A percentile compares a stretch with the other conserved stretches of the same genome.
Conservation (phyloP, 2,113 vertebrate genomes). For the Phaethornis superciliosus region DNA sequence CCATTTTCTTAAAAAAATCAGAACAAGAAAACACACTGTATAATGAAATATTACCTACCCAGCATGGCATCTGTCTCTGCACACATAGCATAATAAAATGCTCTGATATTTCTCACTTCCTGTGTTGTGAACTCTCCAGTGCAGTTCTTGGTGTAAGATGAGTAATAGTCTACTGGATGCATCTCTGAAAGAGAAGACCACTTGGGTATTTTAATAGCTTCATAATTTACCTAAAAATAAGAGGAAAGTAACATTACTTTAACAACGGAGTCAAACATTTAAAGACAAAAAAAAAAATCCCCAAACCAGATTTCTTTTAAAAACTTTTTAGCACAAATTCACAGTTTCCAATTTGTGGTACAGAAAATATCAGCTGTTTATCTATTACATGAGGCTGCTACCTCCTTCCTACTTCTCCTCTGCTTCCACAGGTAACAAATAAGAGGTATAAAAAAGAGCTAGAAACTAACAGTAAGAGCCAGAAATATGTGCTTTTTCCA, state of each 20-base stretch:
- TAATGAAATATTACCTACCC: conserved; percentile 77
- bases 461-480: background rate
- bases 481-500: background rate
- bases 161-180: conserved; percentile 94
- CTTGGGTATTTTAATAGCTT: conserved; percentile 86
- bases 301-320: background rate
- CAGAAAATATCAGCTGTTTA: background rate
- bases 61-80: conserved; percentile 95
- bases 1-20: background rate
- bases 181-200: conserved; percentile 87
- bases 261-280: background rate
- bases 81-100: conserved; percentile 98
- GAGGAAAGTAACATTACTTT: conserved; percentile 13
- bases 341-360: background rate
- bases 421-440: background rate
- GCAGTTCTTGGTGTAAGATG: conserved; percentile 95
- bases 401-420: background rate
- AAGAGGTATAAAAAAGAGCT: background rate
- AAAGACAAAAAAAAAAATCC: background rate
- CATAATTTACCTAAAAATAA: conserved; percentile 80
- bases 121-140: conserved; percentile 86
- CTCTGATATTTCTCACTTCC: conserved; percentile 88
- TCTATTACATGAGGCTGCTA: background rate
- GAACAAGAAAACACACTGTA: background rate
- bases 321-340: background rate